Conservation (phyloP, 1,140 invertebrate species). For the Drosophila novamexicana region DNA sequence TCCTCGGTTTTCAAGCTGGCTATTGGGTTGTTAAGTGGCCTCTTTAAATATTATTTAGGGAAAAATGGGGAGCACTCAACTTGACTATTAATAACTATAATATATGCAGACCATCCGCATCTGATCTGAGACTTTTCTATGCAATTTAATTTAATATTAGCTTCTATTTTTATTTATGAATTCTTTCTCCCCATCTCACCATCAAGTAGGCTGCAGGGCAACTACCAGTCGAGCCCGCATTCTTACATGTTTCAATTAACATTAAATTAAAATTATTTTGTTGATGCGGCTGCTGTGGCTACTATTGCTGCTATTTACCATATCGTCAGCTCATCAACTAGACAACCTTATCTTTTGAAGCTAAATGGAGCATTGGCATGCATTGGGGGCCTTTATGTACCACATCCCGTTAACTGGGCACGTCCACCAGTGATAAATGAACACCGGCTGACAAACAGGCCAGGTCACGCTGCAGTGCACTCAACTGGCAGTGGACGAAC, state of each 20-base stretch:
- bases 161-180: no score
- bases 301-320: conserved; percentile 39
- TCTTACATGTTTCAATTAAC: conserved; percentile 35
- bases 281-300: conserved; percentile 30
- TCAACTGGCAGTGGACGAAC: conserved; percentile 20
- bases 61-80: no score
- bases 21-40: no score
- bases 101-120: no score
- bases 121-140: no score
- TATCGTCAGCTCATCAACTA: conserved; percentile 41
- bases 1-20: no score
- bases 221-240: background rate
- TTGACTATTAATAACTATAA: no score
- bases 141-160: no score
- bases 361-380: conserved; percentile 31
- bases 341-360: conserved; percentile 21
- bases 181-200: background rate
- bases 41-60: no score
- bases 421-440: conserved; percentile 71
- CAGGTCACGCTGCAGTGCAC: conserved; percentile 52
- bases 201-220: background rate
- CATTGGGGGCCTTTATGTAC: conserved; percentile 21
- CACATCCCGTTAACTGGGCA: conserved; percentile 58
- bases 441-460: conserved; percentile 39
- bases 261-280: conserved; percentile 75